Conservation (phyloP, 1,140 invertebrate species). For the Drosophila sechellia region DNA sequence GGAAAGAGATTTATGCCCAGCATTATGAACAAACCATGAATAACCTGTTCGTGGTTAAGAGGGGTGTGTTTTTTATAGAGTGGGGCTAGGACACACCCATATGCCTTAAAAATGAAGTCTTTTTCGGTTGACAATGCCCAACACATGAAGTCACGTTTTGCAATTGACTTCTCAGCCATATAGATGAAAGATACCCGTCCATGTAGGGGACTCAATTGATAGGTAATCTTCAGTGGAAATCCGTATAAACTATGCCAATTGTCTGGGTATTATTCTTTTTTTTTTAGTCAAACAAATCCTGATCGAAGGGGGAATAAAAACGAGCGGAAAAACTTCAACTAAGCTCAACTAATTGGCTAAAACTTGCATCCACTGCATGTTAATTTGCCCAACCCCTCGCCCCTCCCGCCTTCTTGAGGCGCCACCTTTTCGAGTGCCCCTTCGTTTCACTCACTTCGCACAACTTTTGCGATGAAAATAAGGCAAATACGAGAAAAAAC, state of each 20-base stretch:
- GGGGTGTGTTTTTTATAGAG: background rate
- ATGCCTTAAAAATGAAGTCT: constrained; percentile 61
- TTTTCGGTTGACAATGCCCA: constrained; percentile 48
- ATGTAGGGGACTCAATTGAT: constrained; percentile 26
- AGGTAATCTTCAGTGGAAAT: constrained; percentile 51
- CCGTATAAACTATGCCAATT: background rate
- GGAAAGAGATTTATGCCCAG: constrained; percentile 57
- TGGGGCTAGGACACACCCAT: constrained; percentile 63
- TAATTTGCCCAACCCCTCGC: constrained; percentile 67
- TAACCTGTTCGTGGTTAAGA: constrained; percentile 13
- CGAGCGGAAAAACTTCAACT: constrained; percentile 36
- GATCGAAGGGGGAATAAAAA: constrained; percentile 20
- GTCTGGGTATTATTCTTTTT: background rate
- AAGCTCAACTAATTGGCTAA: constrained; percentile 76
- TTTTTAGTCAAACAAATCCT: constrained; percentile 21
- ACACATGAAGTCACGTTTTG: constrained; percentile 69
- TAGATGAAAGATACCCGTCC: constrained; percentile 19
- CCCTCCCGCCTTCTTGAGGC: constrained; percentile 4
- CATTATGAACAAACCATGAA: constrained; percentile 50
- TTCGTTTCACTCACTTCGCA: background rate
- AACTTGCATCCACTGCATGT: constrained; percentile 77
- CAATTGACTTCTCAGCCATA: constrained; percentile 54
- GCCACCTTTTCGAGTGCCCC: constrained; percentile 4
- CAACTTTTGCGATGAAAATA: constrained; percentile 59
- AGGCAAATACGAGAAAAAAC: constrained; percentile 57